Evolutionary conservation across 2,888 invertebrate species (phyloP), one percentile per base, ranked within the genome.

Genomic region (Drosophila rubida): DNA sequence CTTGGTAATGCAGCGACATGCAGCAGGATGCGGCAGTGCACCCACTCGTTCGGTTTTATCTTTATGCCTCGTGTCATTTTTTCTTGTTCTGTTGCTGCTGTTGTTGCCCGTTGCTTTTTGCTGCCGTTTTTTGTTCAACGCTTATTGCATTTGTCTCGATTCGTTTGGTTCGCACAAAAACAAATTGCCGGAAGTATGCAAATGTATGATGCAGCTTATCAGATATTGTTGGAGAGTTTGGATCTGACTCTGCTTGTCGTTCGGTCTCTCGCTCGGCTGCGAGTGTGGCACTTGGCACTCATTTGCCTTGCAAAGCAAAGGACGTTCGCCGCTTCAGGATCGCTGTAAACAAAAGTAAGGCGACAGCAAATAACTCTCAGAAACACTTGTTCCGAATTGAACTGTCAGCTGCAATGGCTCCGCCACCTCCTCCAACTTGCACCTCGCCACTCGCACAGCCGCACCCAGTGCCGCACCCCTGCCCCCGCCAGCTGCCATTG

Each of bases 151-250:
- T 85, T 85, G 87, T 70, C 80, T 80, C 88, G 83, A 84, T 86
- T 88, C 88, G 88, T 86, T 88, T 86, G 79, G 74, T 55, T 69
- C 83, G 80, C 72, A 75, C 78, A 80, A 75, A 88, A 85, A 85
- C 87, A 86, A 85, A 88, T 88, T 86, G 84, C 87, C 80, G 84
- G 88, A 85, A 85, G 87, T 85, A 85, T 85, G 84, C 88, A 88
- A 85, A 85, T 85, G 88, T 64, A 83, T 85, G 87, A 88, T 76
- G 84, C 73, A 80, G 84, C 84, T 85, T 85, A 85, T 85, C 84
- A 85, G 84, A 88, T 88, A 88, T 88, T 88, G 84, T 86, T 80
- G 74, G 87, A 75, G 72, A 79, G 85, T 72, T 67, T 59, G 67
- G 39, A 35, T 69, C 55, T 64, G 60, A 23, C 27, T 27, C 30